A percentile compares a stretch with the other conserved stretches of the same genome.
Conservation (phyloP, 2,797 vertebrate species). For the Characodon lateralis region DNA sequence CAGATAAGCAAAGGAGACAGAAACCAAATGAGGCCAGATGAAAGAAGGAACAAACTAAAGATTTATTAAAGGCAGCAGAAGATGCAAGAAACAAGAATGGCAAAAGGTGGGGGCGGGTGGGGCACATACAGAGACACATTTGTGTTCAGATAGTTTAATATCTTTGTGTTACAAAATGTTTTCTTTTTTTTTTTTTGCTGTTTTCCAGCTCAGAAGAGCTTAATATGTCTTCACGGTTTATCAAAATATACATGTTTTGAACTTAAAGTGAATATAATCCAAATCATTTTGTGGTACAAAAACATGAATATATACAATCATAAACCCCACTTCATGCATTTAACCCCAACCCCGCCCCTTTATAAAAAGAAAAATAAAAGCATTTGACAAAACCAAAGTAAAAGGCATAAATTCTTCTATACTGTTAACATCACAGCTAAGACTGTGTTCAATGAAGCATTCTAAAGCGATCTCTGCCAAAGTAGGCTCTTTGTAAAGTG, state of each 20-base stretch:
- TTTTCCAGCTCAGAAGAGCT: constrained; percentile 74
- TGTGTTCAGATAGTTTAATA: constrained; percentile 83
- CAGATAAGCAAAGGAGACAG: constrained; percentile 65
- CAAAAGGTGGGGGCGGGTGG: constrained; percentile 36
- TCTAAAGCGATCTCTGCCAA: constrained; percentile 64
- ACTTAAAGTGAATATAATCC: constrained; percentile 86
- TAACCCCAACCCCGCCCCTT: constrained; percentile 63
- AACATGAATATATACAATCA: constrained; percentile 95
- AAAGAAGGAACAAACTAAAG: constrained; percentile 80
- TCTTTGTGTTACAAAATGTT: constrained; percentile 80
- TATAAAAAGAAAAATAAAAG: constrained; percentile 75
- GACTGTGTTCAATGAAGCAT: constrained; percentile 58
- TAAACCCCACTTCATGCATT: constrained; percentile 70
- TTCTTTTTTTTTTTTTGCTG: constrained; percentile 9
- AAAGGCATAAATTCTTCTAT: constrained; percentile 65
- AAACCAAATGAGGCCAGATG: constrained; percentile 78
- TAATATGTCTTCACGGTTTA: constrained; percentile 73
- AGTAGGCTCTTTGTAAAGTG: constrained; percentile 56
- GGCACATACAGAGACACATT: constrained; percentile 72
- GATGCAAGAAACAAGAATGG: constrained; percentile 66
- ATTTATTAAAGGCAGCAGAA: constrained; percentile 84
- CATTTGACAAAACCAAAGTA: constrained; percentile 54
- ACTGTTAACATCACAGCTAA: constrained; percentile 65
- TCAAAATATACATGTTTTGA: constrained; percentile 92
- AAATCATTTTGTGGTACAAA: constrained; percentile 89